Conservation (phyloP, 2,888 invertebrate species). For the Lasioglossum figueresi region DNA sequence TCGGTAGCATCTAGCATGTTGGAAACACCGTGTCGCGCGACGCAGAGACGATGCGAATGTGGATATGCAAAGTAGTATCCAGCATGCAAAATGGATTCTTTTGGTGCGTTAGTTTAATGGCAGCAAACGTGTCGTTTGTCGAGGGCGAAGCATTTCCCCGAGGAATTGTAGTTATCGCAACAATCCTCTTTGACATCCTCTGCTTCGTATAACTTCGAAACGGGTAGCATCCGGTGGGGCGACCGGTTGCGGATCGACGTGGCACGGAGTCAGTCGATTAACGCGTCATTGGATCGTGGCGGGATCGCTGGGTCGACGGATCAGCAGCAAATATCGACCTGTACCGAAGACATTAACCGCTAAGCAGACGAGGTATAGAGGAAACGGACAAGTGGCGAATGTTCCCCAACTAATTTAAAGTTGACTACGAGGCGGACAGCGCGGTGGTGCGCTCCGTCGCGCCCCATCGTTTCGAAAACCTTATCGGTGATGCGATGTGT, state of each 20-base stretch:
- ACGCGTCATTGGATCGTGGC: not conserved
- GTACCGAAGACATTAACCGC: slow-evolving; percentile 71
- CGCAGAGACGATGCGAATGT: too few species aligned
- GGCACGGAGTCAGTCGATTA: slow-evolving; percentile 20
- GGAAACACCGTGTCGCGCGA: not conserved
- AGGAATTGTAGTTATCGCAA: not conserved
- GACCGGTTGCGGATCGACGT: slow-evolving; percentile 20
- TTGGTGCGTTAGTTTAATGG: not conserved
- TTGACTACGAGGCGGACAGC: slow-evolving; percentile 68
- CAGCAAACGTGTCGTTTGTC: not conserved
- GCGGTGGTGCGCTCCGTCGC: slow-evolving; percentile 33
- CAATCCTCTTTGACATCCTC: slow-evolving; percentile 9
- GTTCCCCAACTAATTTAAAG: slow-evolving; percentile 82
- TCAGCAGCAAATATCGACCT: slow-evolving; percentile 67
- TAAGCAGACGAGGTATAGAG: not conserved
- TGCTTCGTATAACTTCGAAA: slow-evolving; percentile 6
- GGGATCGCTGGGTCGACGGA: not conserved
- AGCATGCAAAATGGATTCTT: not conserved
- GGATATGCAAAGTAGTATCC: not conserved
- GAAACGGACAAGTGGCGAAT: slow-evolving; percentile 75
- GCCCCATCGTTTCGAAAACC: slow-evolving; percentile 64
- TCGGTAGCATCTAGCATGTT: not conserved
- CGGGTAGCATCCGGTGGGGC: slow-evolving; percentile 17
- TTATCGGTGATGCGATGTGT: slow-evolving; percentile 11
- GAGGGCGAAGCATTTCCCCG: not conserved